A percentile compares a stretch with the other conserved stretches of the same genome.
phyloP scores from a whole-genome alignment of 2,797 vertebrate genomes.

The Acanthiza pusilla region DNA sequence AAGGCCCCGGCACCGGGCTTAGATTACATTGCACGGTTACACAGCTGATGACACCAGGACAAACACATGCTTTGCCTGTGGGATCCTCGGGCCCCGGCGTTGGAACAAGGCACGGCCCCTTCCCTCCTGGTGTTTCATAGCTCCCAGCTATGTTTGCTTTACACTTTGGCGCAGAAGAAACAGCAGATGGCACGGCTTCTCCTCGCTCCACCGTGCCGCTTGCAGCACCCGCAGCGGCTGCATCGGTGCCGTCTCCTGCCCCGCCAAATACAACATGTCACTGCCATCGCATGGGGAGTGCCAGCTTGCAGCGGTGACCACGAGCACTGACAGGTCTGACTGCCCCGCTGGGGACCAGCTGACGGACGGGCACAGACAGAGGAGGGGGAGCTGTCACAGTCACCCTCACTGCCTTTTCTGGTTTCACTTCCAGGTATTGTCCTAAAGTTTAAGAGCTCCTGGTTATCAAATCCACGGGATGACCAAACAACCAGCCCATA shows the following conservation, averaged over 20 bases:
- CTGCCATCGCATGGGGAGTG: neutral
- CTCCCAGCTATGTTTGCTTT: constrained; percentile 67
- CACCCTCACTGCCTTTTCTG: neutral
- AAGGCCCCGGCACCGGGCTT: neutral
- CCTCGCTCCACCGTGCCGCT: neutral
- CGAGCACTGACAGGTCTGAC: neutral
- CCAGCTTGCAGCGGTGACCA: neutral
- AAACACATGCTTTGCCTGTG: constrained; percentile 27
- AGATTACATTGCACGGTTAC: neutral
- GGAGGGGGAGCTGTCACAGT: neutral
- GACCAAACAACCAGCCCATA: neutral
- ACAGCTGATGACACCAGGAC: constrained; percentile 3
- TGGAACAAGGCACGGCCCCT: neutral
- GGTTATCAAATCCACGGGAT: neutral
- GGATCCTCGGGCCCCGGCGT: neutral
- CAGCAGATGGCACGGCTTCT: constrained; percentile 64
- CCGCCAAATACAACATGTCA: neutral
- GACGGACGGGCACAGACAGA: fast-evolving
- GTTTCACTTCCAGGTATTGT: neutral
- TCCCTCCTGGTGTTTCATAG: constrained; percentile 60
- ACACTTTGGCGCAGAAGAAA: constrained; percentile 38
- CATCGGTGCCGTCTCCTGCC: neutral
- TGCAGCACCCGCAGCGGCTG: neutral
- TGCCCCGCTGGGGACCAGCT: neutral
- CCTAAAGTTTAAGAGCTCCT: neutral